Conservation (phyloP, 2,113 vertebrate genomes). For the Burhinus oedicnemus region DNA sequence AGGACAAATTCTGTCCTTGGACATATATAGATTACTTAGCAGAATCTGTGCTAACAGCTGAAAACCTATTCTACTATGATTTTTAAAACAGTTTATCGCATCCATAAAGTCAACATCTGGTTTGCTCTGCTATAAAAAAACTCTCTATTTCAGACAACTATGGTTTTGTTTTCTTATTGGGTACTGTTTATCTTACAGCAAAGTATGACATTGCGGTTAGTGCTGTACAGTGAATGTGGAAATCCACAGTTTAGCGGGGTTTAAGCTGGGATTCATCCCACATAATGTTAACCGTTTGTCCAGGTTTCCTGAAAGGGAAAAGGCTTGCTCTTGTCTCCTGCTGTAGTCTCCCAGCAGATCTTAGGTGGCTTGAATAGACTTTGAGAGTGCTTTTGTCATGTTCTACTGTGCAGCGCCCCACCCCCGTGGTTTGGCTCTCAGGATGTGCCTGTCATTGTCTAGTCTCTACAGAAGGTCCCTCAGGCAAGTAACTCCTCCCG, state of each 20-base stretch:
- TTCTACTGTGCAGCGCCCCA: background rate
- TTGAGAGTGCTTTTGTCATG: background rate
- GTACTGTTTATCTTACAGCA: background rate
- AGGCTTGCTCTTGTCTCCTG: background rate
- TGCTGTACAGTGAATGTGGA: background rate
- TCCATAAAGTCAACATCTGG: background rate
- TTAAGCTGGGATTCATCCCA: background rate
- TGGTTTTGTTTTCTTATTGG: background rate
- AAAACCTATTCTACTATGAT: background rate
- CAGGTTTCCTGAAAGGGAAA: background rate
- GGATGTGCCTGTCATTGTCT: background rate
- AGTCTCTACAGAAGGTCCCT: background rate
- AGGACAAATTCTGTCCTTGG: background rate
- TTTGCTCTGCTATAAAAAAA: background rate
- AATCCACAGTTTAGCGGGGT: background rate
- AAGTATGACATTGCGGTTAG: background rate
- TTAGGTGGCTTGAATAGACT: background rate
- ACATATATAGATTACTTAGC: background rate
- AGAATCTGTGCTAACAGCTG: background rate
- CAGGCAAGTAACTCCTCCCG: background rate
- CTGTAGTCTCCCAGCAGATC: background rate
- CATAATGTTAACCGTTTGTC: background rate
- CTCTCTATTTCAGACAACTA: background rate
- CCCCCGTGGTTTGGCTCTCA: background rate
- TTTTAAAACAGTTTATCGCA: background rate